phyloP scores from a whole-genome alignment of 2,888 invertebrate species.

The Drosophila anceps region DNA sequence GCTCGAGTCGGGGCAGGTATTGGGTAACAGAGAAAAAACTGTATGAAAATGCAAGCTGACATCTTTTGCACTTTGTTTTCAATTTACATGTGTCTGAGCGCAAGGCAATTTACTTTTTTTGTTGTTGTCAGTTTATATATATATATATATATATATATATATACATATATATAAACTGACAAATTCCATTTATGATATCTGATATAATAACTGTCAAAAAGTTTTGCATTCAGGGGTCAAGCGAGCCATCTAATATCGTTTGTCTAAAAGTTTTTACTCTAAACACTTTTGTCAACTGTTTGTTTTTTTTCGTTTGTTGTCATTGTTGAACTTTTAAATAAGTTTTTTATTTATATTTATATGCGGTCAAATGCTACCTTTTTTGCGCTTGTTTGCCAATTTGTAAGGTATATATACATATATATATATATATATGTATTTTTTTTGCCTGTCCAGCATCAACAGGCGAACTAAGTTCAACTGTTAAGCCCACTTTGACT shows the following conservation, averaged over 20 bases:
- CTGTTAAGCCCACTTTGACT: neutral
- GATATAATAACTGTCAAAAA: conserved; percentile 42
- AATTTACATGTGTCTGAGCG: conserved; percentile 40
- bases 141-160: neutral
- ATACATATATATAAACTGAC: neutral
- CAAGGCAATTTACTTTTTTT: conserved; percentile 8
- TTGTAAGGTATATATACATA: conserved; percentile 42
- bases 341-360: conserved; percentile 25
- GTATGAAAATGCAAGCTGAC: conserved; percentile 45
- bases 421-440: conserved; percentile 13
- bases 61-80: conserved; percentile 52
- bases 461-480: conserved; percentile 36
- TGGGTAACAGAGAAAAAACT: conserved; percentile 40
- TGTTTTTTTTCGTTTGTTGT: neutral
- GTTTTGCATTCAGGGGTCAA: conserved; percentile 32
- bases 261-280: conserved; percentile 18
- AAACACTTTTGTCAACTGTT: conserved; percentile 33
- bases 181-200: conserved; percentile 17
- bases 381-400: conserved; percentile 11
- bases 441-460: conserved; percentile 40
- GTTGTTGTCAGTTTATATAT: neutral
- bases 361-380: conserved; percentile 1
- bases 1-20: conserved; percentile 6
- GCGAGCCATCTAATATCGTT: conserved; percentile 24
- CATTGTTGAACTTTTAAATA: conserved; percentile 19